Evolutionary conservation across 2,888 invertebrate species (phyloP), one percentile per base, ranked within the genome.

Genomic region (Pristionchus mayeri): DNA sequence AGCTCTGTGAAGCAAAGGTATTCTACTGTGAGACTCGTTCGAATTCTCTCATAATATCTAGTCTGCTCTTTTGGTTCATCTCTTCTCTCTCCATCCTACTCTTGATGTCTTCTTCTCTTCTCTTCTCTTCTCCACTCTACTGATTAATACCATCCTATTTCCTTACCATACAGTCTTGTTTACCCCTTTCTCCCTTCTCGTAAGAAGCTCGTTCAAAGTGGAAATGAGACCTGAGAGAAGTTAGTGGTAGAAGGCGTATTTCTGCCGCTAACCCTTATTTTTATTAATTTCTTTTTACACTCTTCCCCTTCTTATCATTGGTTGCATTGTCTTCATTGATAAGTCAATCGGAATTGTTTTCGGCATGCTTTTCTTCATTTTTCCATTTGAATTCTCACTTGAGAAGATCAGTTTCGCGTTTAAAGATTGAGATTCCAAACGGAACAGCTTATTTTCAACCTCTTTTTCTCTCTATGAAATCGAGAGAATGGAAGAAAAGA

Each of bases 121-220:
- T 50, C 48, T 7, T 21, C 30, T 30, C 40, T 4, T 50, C 34
- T 18, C 76, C 48, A 27, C 50, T 50, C 50, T 34, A 71, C 71
- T 71, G 71, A 71, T 71, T 40, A 71, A 37, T 71, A 71, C 40
- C 40, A 24, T 71, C 37, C 40, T 37, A 40, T 44, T 30, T 71
- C 44, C 40, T 44, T 44, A 0, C 24, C 71, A 37, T 7, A 37
- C 40, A 24, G 71, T 71, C 71, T 71, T 71, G 71, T 71, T 71
- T 71, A 4, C 44, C 3, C 40, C 40, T 27, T 6, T 27, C 11
- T n/a, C 71, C 37, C 71, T 24, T 71, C 40, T 71, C 21, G 40
- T 71, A 13, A 71, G 71, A 71, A 40, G 71, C 71, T 44, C 13
- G 40, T 71, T 71, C 71, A 40, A n/a, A 71, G 71, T 71, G 71